Base-by-base conservation (phyloP, 2,888 invertebrate species). In the Amphipyra tragopoginis region DNA sequence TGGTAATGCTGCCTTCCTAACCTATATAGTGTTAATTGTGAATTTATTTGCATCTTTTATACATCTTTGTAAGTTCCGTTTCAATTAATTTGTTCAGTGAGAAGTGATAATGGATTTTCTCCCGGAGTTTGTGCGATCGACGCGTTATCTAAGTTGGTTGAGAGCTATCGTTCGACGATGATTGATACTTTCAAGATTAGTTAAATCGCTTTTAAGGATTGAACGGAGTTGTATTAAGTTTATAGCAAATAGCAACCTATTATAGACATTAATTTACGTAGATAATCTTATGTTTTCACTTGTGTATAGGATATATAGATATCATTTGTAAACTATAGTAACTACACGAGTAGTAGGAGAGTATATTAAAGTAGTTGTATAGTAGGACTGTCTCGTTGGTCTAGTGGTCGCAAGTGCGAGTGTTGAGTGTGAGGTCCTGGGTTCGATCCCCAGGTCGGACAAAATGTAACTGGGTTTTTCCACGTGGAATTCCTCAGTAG, bases 21-120 rank as follows among this genome's bases (percentile, higher is more conserved):
- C 72, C 79, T 63, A 78, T 75, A 66, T 71, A 45, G 54, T 72
- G 72, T 73, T 79, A 74, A 82, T 77, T 76, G 69, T 69, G 72
- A 74, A 75, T 75, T 72, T 79, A 84, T 80, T 83, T 81, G 77
- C 81, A 84, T 81, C 53, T 73, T 69, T 72, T 75, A 79, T 72
- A 66, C 52, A 61, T 75, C 49, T 69, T 60, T 61, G 54, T 67
- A 52, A 43, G 65, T 56, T 75, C 61, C 61, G 66, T 48, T 64
- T 58, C 50, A 39, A 60, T 66, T 70, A 73, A 73, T 70, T 66
- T 66, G 59, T 54, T 72, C 50, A 51, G 33, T 65, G 55, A 57
- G 55, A 52, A 54, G 54, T 48, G 64, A 54, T 68, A 69, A 68
- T 72, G 53, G 44, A 59, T 68, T 72, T 71, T 71, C 70, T 71